These are phyloP conservation scores for Ciona savignyi DNA, from an alignment of 23 tunicate genomes.

Conservation along the genomic window DNA sequence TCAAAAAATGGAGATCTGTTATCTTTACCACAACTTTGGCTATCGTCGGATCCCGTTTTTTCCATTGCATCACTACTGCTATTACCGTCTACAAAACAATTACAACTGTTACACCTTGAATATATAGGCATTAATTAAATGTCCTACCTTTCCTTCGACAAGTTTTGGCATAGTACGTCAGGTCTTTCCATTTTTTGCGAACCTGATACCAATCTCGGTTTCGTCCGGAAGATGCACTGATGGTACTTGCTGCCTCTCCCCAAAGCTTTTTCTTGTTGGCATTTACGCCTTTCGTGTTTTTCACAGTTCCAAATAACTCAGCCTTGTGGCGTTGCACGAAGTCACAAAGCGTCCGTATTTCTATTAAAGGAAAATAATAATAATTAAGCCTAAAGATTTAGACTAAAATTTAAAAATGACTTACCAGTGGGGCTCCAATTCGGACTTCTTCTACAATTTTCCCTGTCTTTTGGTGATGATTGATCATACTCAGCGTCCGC, in stretches of 20 bases:
- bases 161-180: slow-evolving; percentile 31
- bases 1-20: no score
- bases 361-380: slow-evolving; percentile 1
- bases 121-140: no score
- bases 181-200: slow-evolving; percentile 79
- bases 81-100: no score
- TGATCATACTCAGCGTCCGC: no score
- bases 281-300: slow-evolving; percentile 37
- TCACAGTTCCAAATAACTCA: slow-evolving; percentile 23
- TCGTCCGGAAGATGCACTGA: slow-evolving; percentile 20
- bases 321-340: slow-evolving; percentile 41
- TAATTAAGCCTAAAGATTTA: not conserved
- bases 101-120: no score
- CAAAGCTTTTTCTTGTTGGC: slow-evolving; percentile 52
- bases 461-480: no score
- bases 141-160: slow-evolving; percentile 1
- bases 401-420: not conserved
- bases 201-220: slow-evolving; percentile 70
- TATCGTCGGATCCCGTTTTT: no score
- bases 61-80: no score
- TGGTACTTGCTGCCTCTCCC: slow-evolving; percentile 37
- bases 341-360: slow-evolving; percentile 43
- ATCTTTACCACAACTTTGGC: no score
- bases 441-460: slow-evolving; percentile 19
- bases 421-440: slow-evolving; percentile 16